Evolutionary conservation across 2,888 invertebrate genomes (phyloP).

Genomic region (Onthophagus sagittarius): DNA sequence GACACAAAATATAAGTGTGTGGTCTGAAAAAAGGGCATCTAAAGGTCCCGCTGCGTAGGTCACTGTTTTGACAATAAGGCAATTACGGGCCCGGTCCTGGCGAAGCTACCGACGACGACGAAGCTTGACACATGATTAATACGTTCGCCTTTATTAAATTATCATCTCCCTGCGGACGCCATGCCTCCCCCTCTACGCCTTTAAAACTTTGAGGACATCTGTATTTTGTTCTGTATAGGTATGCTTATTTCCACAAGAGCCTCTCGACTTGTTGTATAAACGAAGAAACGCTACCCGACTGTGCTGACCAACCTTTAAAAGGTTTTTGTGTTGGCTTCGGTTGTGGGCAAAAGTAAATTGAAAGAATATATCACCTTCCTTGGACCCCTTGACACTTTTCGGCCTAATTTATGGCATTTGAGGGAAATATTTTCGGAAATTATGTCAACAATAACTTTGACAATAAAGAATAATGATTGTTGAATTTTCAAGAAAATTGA

Average conservation of each 20-base stretch:
- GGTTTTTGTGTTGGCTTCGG: neutral
- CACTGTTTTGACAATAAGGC: slow-evolving; percentile 48
- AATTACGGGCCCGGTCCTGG: slow-evolving; percentile 42
- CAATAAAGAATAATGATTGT: no score
- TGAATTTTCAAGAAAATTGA: neutral
- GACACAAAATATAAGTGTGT: slow-evolving; percentile 36
- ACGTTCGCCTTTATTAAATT: slow-evolving; percentile 46
- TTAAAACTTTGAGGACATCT: slow-evolving; percentile 20
- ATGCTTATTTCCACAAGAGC: slow-evolving; percentile 9
- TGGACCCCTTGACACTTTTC: slow-evolving; percentile 3
- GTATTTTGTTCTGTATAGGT: slow-evolving; percentile 22
- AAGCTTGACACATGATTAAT: slow-evolving; percentile 48
- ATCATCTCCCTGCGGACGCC: slow-evolving; percentile 39
- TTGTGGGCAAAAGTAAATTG: neutral
- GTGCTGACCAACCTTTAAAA: neutral
- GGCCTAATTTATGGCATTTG: slow-evolving; percentile 8
- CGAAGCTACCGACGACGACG: slow-evolving; percentile 43
- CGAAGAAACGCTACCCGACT: neutral
- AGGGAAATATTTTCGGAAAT: slow-evolving; percentile 14
- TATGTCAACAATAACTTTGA: slow-evolving; percentile 5
- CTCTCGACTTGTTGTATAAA: neutral
- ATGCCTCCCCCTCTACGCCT: slow-evolving; percentile 4
- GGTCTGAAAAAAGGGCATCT: slow-evolving; percentile 33
- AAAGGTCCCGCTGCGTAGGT: slow-evolving; percentile 37
- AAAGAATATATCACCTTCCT: neutral